Evolutionary conservation across 1,140 invertebrate genomes (phyloP).

Genomic region (Zophobas morio): DNA sequence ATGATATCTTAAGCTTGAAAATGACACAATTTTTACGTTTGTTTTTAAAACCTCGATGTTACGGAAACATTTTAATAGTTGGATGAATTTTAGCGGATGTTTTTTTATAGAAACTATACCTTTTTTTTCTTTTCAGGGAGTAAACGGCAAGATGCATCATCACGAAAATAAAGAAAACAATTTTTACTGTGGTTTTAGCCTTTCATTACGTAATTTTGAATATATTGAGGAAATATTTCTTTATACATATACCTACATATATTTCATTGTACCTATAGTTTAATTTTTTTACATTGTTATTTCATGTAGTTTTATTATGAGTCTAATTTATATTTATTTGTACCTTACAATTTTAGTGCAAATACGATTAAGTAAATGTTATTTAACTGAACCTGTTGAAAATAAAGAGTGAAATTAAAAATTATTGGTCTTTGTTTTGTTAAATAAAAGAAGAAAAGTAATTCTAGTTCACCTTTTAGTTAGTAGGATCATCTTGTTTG

Average conservation of each 20-base stretch:
- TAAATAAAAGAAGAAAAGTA: too few species aligned
- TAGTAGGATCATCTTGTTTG: too few species aligned
- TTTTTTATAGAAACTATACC: not conserved
- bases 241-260: not conserved
- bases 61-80: too few species aligned
- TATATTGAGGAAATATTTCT: conserved; percentile 6
- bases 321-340: conserved; percentile 11
- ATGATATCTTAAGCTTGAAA: too few species aligned
- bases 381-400: conserved; percentile 11
- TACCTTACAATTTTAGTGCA: conserved; percentile 9
- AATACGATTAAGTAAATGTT: conserved; percentile 15
- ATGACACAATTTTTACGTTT: too few species aligned
- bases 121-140: not conserved
- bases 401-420: not conserved
- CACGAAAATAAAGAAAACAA: conserved; percentile 8
- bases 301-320: conserved; percentile 7
- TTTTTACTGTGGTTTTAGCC: not conserved
- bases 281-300: conserved; percentile 12
- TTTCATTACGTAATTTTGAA: conserved; percentile 15
- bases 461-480: too few species aligned
- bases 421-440: not conserved
- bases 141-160: conserved; percentile 5
- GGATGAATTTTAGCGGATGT: not conserved
- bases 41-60: too few species aligned
- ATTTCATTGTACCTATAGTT: conserved; percentile 12